Evolutionary conservation across 1,140 invertebrate species (phyloP).

Genomic region (Linepithema humile): DNA sequence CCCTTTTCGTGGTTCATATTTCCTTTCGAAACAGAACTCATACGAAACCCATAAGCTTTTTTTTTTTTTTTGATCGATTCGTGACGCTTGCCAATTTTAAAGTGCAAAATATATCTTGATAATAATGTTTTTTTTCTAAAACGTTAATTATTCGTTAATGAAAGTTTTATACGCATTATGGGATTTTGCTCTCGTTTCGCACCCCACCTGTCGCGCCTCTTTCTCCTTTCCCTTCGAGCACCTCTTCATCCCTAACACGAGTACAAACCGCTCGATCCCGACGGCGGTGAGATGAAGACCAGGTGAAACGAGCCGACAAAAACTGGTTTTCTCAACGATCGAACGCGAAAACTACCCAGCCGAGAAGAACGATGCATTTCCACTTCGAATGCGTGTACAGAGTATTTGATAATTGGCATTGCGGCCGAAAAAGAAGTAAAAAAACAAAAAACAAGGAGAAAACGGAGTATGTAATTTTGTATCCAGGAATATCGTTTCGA

Average conservation of each 20-base stretch:
- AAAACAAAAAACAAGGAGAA: too few relatives aligned
- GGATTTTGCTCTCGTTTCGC: not conserved
- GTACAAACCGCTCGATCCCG: constrained; percentile 12
- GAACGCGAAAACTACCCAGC: constrained; percentile 35
- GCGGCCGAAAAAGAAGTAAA: not conserved
- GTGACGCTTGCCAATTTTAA: not conserved
- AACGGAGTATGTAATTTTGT: not conserved
- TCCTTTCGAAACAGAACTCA: constrained; percentile 15
- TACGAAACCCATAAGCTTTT: not conserved
- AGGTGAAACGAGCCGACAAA: constrained; percentile 60
- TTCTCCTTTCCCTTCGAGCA: not conserved
- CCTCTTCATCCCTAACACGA: constrained; percentile 31
- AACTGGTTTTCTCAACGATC: constrained; percentile 60
- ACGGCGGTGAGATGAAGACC: constrained; percentile 48
- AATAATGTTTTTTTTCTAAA: not conserved
- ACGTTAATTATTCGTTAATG: too few relatives aligned
- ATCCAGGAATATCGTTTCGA: not conserved
- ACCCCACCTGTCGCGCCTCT: constrained; percentile 16
- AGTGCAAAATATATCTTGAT: not conserved
- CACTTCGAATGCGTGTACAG: not conserved
- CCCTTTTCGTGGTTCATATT: constrained; percentile 1
- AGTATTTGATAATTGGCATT: constrained; percentile 1
- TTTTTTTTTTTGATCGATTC: not conserved
- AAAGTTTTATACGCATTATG: not conserved
- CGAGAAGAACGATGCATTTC: constrained; percentile 32